These are phyloP conservation scores for Elysia chlorotica DNA, from an alignment of 1,140 invertebrate genomes.

Conservation along the genomic window DNA sequence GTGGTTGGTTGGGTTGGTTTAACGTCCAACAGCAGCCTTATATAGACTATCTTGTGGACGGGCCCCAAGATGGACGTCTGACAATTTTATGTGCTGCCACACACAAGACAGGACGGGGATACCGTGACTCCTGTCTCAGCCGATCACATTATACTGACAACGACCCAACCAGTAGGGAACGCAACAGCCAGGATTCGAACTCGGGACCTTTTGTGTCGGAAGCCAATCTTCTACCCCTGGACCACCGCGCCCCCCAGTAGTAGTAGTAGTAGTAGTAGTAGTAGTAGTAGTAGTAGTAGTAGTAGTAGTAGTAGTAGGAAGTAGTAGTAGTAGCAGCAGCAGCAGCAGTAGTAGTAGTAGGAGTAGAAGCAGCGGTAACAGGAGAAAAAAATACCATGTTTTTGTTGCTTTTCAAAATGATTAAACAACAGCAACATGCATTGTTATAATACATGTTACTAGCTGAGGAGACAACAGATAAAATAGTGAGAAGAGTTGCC, in stretches of 20 bases:
- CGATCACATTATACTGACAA: neutral
- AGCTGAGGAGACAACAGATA: neutral
- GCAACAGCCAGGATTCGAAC: conserved; percentile 9
- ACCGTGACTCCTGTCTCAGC: too few species aligned
- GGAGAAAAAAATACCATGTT: neutral
- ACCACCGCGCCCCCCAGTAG: conserved; percentile 13
- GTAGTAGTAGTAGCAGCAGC: conserved; percentile 6
- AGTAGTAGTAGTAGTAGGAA: conserved; percentile 13
- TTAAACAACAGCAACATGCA: neutral
- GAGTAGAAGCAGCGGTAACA: conserved; percentile 4
- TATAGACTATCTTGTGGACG: too few species aligned
- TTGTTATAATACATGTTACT: conserved; percentile 13
- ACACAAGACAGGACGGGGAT: neutral
- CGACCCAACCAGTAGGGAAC: neutral
- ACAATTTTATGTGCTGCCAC: neutral
- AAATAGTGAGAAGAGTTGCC: neutral
- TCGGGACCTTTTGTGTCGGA: conserved; percentile 9
- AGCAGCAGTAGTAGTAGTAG: conserved; percentile 3
- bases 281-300: conserved; percentile 16
- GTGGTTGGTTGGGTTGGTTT: too few species aligned
- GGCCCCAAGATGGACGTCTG: too few species aligned
- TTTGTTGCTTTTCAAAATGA: neutral
- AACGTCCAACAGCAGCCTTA: too few species aligned
- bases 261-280: conserved; percentile 15
- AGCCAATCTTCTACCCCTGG: too few species aligned